Evolutionary conservation across 2,113 vertebrate genomes (phyloP).

Genomic region (Tachysurus fulvidraco): DNA sequence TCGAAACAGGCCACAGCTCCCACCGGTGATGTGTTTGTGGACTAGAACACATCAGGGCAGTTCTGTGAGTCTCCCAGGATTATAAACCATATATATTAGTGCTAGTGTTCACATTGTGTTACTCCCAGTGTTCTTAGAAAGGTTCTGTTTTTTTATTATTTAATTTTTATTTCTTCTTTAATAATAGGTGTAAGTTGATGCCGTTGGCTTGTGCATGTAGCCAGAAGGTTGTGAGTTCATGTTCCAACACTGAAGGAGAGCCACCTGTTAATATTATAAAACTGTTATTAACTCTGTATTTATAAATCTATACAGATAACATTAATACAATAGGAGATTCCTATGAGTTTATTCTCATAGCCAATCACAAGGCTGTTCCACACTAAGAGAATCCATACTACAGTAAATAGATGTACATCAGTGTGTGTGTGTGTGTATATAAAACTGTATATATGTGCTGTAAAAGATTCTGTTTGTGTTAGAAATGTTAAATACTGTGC

Average conservation of each 20-base stretch:
- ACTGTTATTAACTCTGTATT: not conserved
- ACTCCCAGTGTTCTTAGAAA: not conserved
- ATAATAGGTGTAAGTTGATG: not conserved
- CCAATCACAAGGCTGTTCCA: not conserved
- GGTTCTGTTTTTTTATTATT: not conserved
- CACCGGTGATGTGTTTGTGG: slow-evolving; percentile 65
- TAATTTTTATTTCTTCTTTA: not conserved
- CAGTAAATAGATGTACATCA: not conserved
- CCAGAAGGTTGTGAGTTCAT: not conserved
- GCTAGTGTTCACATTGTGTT: not conserved
- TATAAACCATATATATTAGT: not conserved
- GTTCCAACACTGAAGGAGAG: not conserved
- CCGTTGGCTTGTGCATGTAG: not conserved
- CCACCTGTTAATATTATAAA: not conserved
- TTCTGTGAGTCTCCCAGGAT: too few relatives aligned
- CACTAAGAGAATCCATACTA: not conserved
- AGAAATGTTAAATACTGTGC: not conserved
- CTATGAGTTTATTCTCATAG: not conserved
- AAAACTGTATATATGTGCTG: not conserved
- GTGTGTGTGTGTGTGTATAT: not conserved
- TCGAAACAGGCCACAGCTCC: slow-evolving; percentile 67
- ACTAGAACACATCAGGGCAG: too few relatives aligned
- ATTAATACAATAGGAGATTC: not conserved
- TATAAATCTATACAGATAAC: not conserved
- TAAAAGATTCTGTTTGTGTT: not conserved